phyloP scores from a whole-genome alignment of 2,888 invertebrate genomes.

The Drosophila dives region DNA sequence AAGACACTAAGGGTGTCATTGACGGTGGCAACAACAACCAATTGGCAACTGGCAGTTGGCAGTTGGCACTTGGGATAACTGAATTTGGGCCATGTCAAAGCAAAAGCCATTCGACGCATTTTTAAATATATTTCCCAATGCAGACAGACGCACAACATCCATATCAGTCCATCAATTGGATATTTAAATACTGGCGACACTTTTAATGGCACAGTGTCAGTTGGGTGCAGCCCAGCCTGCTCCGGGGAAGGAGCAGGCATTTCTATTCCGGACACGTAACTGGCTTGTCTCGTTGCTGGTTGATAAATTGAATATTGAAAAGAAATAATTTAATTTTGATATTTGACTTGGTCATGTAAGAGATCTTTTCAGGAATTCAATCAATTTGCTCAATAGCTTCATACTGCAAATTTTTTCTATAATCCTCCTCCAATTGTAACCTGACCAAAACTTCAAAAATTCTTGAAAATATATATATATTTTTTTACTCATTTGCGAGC shows the following conservation, averaged over 20 bases:
- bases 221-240: conserved; percentile 12
- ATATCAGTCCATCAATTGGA: conserved; percentile 62
- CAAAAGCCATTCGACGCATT: conserved; percentile 52
- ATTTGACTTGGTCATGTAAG: conserved; percentile 36
- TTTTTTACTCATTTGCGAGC: not conserved
- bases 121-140: conserved; percentile 67
- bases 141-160: conserved; percentile 8
- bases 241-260: conserved; percentile 7
- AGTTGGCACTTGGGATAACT: conserved; percentile 54
- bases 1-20: conserved; percentile 78
- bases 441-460: not conserved
- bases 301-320: conserved; percentile 84
- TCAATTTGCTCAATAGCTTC: conserved; percentile 12
- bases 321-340: conserved; percentile 82
- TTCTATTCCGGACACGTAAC: conserved; percentile 79
- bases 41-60: conserved; percentile 37
- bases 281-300: conserved; percentile 59
- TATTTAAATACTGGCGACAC: conserved; percentile 81
- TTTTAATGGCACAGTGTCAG: conserved; percentile 71
- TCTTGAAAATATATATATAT: not conserved
- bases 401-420: not conserved
- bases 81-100: conserved; percentile 62
- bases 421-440: not conserved
- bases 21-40: conserved; percentile 60
- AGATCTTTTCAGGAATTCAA: conserved; percentile 14